Conservation (phyloP, 2,113 vertebrate genomes). For the Pimephales promelas region DNA sequence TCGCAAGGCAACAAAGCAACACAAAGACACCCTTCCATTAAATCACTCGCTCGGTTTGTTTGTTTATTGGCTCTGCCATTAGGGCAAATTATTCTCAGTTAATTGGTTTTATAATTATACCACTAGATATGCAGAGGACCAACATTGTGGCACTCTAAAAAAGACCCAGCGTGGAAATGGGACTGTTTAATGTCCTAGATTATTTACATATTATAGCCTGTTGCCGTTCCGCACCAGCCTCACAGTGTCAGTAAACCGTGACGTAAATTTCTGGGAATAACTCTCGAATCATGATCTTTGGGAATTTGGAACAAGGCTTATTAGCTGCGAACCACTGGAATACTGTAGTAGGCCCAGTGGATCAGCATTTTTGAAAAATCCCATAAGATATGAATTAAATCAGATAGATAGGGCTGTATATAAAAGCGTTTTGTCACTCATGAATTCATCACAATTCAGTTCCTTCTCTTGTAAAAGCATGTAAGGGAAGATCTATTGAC, state of each 20-base stretch:
- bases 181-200: slow-evolving; percentile 39
- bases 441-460: background rate
- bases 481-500: slow-evolving; percentile 4
- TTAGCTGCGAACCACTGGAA: background rate
- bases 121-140: slow-evolving; percentile 55
- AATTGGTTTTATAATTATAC: slow-evolving; percentile 67
- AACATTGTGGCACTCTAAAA: slow-evolving; percentile 46
- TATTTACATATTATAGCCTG: slow-evolving; percentile 34
- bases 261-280: slow-evolving; percentile 4
- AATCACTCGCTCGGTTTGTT: slow-evolving; percentile 62
- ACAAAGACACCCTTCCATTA: slow-evolving; percentile 60
- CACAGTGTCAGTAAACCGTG: background rate
- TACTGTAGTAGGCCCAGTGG: background rate
- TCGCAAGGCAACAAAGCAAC: slow-evolving; percentile 49
- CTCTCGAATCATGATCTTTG: background rate
- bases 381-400: background rate
- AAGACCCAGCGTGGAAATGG: slow-evolving; percentile 34
- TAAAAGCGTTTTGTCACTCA: background rate
- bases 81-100: slow-evolving; percentile 68
- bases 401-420: background rate
- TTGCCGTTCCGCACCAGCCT: background rate
- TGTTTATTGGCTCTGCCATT: slow-evolving; percentile 67
- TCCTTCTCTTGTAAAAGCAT: background rate
- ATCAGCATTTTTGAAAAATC: background rate
- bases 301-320: background rate